Evolutionary conservation across 2,797 vertebrate species (phyloP).

Genomic region (Phrynocephalus guinanensis): DNA sequence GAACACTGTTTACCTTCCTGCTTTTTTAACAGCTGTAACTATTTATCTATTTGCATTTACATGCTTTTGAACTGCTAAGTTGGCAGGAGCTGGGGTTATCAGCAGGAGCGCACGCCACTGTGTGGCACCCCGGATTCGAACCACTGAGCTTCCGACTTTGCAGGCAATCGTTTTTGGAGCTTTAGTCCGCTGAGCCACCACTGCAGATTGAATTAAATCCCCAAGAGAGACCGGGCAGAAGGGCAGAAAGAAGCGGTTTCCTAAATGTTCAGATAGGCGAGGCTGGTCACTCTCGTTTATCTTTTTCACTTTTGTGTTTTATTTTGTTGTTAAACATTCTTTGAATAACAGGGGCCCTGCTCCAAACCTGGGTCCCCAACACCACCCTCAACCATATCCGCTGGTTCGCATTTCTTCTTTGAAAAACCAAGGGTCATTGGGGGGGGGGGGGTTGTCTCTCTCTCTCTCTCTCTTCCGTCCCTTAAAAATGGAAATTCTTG

Average conservation of each 20-base stretch:
- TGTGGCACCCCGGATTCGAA: no score
- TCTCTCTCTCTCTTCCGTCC: slow-evolving; percentile 4
- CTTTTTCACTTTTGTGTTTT: neutral
- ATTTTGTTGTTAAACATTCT: neutral
- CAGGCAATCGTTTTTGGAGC: no score
- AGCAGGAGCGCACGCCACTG: no score
- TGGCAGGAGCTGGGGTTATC: no score
- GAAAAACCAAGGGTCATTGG: neutral
- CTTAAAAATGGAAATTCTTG: neutral
- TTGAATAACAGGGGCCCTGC: neutral
- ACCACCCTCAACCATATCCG: neutral
- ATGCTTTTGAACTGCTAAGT: no score
- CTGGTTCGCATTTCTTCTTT: neutral
- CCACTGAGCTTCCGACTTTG: no score
- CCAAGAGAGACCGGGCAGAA: neutral
- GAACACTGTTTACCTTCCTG: no score
- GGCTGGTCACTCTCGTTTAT: neutral
- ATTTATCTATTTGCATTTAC: no score
- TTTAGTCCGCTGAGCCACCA: no score
- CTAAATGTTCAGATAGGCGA: neutral
- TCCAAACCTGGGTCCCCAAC: neutral
- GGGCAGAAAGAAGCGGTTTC: neutral
- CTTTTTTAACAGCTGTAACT: no score
- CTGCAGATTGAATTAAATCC: no score
- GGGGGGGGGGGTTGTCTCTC: no score